phyloP scores from a whole-genome alignment of 92 coral and sea anemone genomes.

The Epizoanthus ramosus region DNA sequence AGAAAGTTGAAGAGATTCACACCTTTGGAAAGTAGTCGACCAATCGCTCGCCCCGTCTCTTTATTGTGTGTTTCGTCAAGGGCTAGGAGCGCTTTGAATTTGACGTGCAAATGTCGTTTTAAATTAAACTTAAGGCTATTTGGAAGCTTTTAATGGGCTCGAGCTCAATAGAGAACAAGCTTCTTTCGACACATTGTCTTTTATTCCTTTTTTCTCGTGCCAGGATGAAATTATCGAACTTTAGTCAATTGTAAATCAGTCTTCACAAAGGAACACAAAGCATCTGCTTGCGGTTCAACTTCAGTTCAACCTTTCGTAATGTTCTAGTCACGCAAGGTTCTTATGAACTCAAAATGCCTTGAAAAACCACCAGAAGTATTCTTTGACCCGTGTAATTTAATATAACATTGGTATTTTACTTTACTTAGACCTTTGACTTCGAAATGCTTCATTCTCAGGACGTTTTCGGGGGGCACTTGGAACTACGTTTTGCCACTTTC shows the following conservation, averaged over 20 bases:
- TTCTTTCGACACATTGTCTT: constrained; percentile 3
- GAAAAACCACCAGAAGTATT: constrained; percentile 10
- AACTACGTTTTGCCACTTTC: neutral
- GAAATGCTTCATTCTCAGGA: neutral
- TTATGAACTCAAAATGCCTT: neutral
- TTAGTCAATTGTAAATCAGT: constrained; percentile 1
- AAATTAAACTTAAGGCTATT: neutral
- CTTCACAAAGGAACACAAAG: neutral
- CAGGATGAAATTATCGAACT: neutral
- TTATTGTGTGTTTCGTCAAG: constrained; percentile 41
- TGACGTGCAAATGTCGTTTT: neutral
- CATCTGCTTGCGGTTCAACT: neutral
- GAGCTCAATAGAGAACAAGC: constrained; percentile 18
- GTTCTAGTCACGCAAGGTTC: constrained; percentile 10
- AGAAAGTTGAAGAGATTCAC: constrained; percentile 40
- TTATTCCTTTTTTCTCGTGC: constrained; percentile 26
- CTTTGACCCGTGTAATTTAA: neutral
- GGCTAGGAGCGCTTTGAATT: constrained; percentile 12
- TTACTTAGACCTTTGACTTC: neutral
- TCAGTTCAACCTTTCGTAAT: neutral
- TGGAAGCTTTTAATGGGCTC: constrained; percentile 6
- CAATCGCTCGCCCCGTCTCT: constrained; percentile 42
- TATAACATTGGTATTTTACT: neutral
- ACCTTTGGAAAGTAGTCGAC: constrained; percentile 39
- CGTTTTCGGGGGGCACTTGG: neutral